phyloP scores from a whole-genome alignment of 2,888 invertebrate species.

The Clepsis dumicolana region DNA sequence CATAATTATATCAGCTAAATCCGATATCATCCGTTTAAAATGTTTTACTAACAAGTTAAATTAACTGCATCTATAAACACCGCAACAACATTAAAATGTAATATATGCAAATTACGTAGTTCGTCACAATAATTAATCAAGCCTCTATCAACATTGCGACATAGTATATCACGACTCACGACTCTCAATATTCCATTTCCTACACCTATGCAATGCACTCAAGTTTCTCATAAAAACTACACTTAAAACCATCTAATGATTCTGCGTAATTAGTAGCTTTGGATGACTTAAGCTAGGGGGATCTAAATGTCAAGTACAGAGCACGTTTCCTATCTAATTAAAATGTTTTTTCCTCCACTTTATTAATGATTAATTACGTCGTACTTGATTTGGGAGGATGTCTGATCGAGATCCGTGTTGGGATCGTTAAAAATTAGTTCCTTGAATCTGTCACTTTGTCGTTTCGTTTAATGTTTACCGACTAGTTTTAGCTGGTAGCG shows the following conservation, averaged over 20 bases:
- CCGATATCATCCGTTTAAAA: too few relatives aligned
- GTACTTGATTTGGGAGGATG: slow-evolving; percentile 36
- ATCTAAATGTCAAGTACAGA: slow-evolving; percentile 65
- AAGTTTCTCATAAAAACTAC: slow-evolving; percentile 24
- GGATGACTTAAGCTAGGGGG: slow-evolving; percentile 37
- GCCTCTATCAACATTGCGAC: slow-evolving; percentile 27
- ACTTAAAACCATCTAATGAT: slow-evolving; percentile 30
- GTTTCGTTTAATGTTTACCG: background rate
- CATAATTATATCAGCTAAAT: too few relatives aligned
- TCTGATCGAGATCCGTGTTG: slow-evolving; percentile 31
- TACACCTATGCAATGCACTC: slow-evolving; percentile 12
- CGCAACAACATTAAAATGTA: slow-evolving; percentile 3
- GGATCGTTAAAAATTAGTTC: background rate
- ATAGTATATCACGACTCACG: slow-evolving; percentile 5
- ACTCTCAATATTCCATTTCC: slow-evolving; percentile 22
- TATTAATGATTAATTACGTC: slow-evolving; percentile 40
- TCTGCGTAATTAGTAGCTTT: slow-evolving; percentile 31
- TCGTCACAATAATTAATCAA: slow-evolving; percentile 30
- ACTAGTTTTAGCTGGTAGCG: background rate
- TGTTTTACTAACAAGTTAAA: too few relatives aligned
- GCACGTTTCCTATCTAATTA: slow-evolving; percentile 58
- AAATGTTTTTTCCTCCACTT: slow-evolving; percentile 47
- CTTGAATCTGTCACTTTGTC: slow-evolving; percentile 25
- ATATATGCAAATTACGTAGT: slow-evolving; percentile 21
- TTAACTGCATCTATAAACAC: background rate